Evolutionary conservation across 2,888 invertebrate genomes (phyloP), one percentile per base, ranked within the genome.

Genomic region (Lottia scabra): DNA sequence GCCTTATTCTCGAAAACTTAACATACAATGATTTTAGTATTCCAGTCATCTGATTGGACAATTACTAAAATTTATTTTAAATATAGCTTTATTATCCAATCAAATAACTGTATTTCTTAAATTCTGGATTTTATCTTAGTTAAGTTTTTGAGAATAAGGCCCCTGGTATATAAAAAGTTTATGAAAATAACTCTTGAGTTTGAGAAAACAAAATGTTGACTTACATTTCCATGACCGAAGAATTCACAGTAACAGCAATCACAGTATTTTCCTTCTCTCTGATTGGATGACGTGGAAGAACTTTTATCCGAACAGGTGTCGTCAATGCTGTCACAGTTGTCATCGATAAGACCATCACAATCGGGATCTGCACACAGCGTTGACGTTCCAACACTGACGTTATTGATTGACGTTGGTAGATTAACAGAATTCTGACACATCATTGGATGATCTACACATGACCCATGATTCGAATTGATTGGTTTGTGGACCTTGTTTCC

Each of bases 211-310:
- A n/a, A n/a, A n/a, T n/a, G n/a, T n/a, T 2, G 13, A 84, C 89
- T 87, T 80, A 90, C 90, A 82, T 87, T 93, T 71, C 93, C 93
- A 81, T 94, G 94, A 63, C 94, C 94, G 82, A 94, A 94, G n/a
- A 94, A 94, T 81, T 94, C 94, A 87, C 94, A 94, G 85, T 94
- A 94, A 85, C 94, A 94, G 85, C 94, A 94, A 73, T 94, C 93
- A 87, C 94, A 94, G 83, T 91, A 91, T 80, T 90, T 89, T n/a
- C 90, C 89, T 80, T 90, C 91, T 75, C 89, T 89, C 81, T 89
- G 89, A 77, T 86, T 89, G 46, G 89, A 87, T 19, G 90, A 89
- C 2, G 90, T 90, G 48, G 91, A 90, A 56, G 90, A 90, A 70
- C 90, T 91, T 72, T 90, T 87, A 77, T 90, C 90, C 23, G 91